Base-by-base conservation (phyloP, 2,888 invertebrate species). In the Coecobrya sp. region DNA sequence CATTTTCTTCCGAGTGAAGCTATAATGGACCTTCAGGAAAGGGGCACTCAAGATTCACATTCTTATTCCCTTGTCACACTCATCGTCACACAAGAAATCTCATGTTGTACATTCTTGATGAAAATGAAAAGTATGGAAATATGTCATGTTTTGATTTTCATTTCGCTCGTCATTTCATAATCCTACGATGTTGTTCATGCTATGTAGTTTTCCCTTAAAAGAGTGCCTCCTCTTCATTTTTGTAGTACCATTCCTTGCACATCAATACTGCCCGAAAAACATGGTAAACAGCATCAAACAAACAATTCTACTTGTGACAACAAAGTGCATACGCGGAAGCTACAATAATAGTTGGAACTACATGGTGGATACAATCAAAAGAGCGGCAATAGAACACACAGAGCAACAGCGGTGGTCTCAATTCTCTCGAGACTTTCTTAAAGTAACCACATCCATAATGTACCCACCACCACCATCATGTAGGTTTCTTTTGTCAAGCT, bases 361-460 rank as follows among this genome's bases (percentile, higher is more conserved):
- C 7, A 81, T 42, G 76, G 55, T 42, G 65, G 45, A 49, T 65
- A 81, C 81, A 81, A 81, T 81, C 81, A 81, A 65, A 76, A 81
- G 36, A 36, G 81, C 55, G 55, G 59, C 81, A 65, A 22, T 25
- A 11, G 30, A 3, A 73, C 42, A 73, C 7, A 81, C 52, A 52
- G 19, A 82, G 81, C 81, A 55, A 45, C 65, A 30, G 30, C 27
- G 89, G 90, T 90, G 85, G 85, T 90, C 85, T 90, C 36, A 13
- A 86, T 52, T 89, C 89, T 86, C 86, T 45, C 27, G 76, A 79
- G 90, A 90, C 22, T 82, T 84, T 70, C 70, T 89, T 73, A 90
- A 76, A 59, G 68, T 52, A 89, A 90, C 90, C 90, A 90, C 90
- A 90, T 79, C 79, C 85, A 90, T 90, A 90, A 90, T 90, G 90